phyloP scores from a whole-genome alignment of 2,888 invertebrate species.

The Ferrisia virgata region DNA sequence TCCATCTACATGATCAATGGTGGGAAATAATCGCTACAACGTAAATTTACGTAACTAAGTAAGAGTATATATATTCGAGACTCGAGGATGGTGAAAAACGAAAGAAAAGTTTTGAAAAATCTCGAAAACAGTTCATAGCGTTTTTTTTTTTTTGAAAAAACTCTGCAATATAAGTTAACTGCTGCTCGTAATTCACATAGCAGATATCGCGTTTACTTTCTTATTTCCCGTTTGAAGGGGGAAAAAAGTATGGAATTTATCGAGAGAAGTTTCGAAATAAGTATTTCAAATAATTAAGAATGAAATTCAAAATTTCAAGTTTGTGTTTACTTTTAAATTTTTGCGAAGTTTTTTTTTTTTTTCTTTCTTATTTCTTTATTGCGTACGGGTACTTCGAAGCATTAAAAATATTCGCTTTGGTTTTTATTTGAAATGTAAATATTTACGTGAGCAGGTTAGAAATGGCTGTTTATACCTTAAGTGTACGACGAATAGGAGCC shows the following conservation, averaged over 20 bases:
- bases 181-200: neutral
- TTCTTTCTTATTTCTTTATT: too few species aligned
- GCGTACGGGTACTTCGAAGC: neutral
- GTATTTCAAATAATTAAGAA: neutral
- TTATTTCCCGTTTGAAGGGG: neutral
- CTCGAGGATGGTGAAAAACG: neutral
- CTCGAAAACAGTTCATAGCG: neutral
- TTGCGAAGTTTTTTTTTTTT: neutral
- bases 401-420: conserved; percentile 16
- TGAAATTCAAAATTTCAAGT: neutral
- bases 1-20: too few species aligned
- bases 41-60: too few species aligned
- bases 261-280: neutral
- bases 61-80: too few species aligned
- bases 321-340: neutral
- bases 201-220: neutral
- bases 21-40: too few species aligned
- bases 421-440: conserved; percentile 2
- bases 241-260: neutral
- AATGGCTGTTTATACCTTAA: neutral
- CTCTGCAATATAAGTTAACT: neutral
- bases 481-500: neutral
- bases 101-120: neutral
- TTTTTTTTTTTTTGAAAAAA: neutral
- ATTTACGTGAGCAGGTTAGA: conserved; percentile 6